A percentile compares a stretch with the other conserved stretches of the same genome.
Evolutionary conservation across 2,797 vertebrate species (phyloP).

Genomic region (Alca torda): DNA sequence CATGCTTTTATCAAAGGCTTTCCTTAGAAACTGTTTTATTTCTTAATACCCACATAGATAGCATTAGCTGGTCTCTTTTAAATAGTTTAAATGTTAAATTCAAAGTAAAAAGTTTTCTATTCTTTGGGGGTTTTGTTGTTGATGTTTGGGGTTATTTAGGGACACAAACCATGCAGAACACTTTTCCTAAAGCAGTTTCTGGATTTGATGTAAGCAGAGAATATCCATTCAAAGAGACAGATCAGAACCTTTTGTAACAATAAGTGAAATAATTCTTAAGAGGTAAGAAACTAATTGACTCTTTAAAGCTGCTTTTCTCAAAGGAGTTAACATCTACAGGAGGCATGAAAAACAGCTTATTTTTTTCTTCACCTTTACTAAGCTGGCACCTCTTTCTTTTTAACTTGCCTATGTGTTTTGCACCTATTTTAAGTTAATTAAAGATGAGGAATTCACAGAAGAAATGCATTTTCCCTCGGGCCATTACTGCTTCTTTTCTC

Average conservation of each 20-base stretch:
- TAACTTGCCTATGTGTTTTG: neutral
- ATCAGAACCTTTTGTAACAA: neutral
- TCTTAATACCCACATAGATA: neutral
- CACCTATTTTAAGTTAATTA: conserved; percentile 28
- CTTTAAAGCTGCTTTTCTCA: conserved; percentile 19
- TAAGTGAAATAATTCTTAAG: neutral
- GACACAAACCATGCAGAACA: neutral
- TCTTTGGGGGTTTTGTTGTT: neutral
- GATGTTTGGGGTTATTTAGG: neutral
- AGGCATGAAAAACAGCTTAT: neutral
- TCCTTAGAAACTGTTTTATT: neutral
- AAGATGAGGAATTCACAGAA: conserved; percentile 8
- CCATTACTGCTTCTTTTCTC: neutral
- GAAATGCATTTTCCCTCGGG: neutral
- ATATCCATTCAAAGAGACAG: neutral
- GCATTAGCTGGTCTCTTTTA: neutral
- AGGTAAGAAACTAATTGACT: conserved; percentile 15
- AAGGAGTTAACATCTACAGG: neutral
- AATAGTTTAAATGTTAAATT: neutral
- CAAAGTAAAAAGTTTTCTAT: neutral
- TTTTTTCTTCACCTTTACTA: neutral
- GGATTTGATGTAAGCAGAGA: neutral
- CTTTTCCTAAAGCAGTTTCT: neutral
- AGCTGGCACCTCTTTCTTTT: neutral
- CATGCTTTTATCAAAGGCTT: conserved; percentile 14